Evolutionary conservation across 1,140 invertebrate species (phyloP), one percentile per base, ranked within the genome.

Genomic region (Hypothenemus hampei): DNA sequence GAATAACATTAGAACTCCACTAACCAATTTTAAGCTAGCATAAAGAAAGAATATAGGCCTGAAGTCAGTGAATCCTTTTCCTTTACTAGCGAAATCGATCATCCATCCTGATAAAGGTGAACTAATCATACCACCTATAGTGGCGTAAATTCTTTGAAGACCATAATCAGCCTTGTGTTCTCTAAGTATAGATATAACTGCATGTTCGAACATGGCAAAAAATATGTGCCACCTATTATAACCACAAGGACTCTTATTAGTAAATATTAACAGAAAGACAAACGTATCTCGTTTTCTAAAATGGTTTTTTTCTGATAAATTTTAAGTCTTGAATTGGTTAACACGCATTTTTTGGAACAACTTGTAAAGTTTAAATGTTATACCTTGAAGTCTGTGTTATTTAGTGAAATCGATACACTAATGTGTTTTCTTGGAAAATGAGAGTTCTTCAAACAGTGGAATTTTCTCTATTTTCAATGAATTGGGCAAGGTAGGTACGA

Each of bases 41-140:
- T 90, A 91, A 35, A 90, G 67, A 70, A 86, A 88, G 71, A 91
- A 89, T 15, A 87, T 85, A 13, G 87, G 87, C 85, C 83, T 82
- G 65, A 86, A 87, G 67, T 87, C 85, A 0, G 82, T 84, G 61
- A 85, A 84, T 15, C 75, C 77, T 66, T 78, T 79, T 13, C 73
- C 74, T 19, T 55, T 47, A 59, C 79, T 83, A 3, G 77, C 77
- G 57, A 78, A 81, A 70, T 89, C 86, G 33, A 91, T 87, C 19
- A 90, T 72, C 56, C 81, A 64, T 29, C 88, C 88, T 3, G 86
- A 87, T 1, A 89, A 67, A 1, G 87, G 87, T 3, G 86, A 85
- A 19, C 85, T 85, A 43, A 90, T 85, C 78, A 89, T 88, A 6
- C 84, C 85, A 1, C 86, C 87, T 35, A 89, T 78, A 43, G 80